Conservation (phyloP, 2,888 invertebrate species). For the Neoaliturus tenellus region DNA sequence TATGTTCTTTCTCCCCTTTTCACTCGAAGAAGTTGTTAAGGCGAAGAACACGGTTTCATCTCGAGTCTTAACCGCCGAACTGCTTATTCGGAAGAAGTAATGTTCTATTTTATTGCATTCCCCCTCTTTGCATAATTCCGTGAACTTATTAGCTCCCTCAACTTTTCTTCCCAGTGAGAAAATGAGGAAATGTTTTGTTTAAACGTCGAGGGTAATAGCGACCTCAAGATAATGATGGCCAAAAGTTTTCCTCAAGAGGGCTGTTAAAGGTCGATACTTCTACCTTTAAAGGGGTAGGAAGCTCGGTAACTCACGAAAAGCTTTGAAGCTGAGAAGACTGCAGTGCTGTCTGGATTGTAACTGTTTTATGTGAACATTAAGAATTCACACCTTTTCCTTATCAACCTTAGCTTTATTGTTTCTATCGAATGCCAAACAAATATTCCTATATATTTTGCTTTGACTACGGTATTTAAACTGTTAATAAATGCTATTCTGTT, state of each 20-base stretch:
- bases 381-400: no score
- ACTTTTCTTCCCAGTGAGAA: neutral
- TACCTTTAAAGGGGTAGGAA: no score
- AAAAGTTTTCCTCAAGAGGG: neutral
- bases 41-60: conserved; percentile 8
- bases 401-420: no score
- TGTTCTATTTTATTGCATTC: conserved; percentile 16
- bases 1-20: neutral
- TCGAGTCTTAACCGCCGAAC: conserved; percentile 13
- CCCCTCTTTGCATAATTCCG: conserved; percentile 27
- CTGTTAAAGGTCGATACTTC: no score
- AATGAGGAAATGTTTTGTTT: neutral
- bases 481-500: no score
- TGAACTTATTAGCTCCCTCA: conserved; percentile 5
- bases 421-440: no score
- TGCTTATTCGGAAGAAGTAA: conserved; percentile 22
- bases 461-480: no score
- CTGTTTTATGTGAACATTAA: no score
- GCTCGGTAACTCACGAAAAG: no score
- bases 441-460: no score
- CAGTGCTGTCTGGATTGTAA: no score
- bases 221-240: neutral
- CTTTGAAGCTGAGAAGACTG: no score
- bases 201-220: neutral
- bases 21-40: neutral